Evolutionary conservation across 2,888 invertebrate species (phyloP).

Genomic region (Labia minor): DNA sequence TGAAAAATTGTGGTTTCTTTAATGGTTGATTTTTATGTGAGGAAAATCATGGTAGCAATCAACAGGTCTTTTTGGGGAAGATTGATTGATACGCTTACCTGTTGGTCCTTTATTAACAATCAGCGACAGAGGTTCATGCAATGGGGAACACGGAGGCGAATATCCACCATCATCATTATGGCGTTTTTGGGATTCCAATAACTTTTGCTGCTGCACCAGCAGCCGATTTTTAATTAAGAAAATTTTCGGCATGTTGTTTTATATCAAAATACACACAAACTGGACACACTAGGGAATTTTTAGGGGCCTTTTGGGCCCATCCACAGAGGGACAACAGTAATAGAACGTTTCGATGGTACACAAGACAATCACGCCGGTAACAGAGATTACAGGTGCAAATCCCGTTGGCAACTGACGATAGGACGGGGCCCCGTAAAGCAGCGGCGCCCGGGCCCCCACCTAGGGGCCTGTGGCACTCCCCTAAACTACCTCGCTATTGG

Average conservation of each 20-base stretch:
- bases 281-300: background rate
- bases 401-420: background rate
- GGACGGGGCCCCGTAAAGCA: background rate
- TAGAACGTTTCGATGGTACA: too few species aligned
- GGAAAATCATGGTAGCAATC: too few species aligned
- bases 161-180: constrained; percentile 31
- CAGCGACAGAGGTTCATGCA: constrained; percentile 38
- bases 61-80: too few species aligned
- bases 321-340: background rate
- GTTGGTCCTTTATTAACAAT: constrained; percentile 40
- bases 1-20: too few species aligned
- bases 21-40: too few species aligned
- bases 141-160: constrained; percentile 34
- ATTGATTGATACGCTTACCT: constrained; percentile 33
- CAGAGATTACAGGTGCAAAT: background rate
- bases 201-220: constrained; percentile 78
- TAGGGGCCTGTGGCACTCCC: background rate
- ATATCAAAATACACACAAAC: constrained; percentile 9
- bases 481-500: background rate
- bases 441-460: background rate
- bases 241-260: constrained; percentile 73
- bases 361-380: too few species aligned
- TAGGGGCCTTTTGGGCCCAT: background rate
- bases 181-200: constrained; percentile 72
- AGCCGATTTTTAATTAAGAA: constrained; percentile 82